Evolutionary conservation across 2,888 invertebrate species (phyloP).

Genomic region (Stictocephala bisonia): DNA sequence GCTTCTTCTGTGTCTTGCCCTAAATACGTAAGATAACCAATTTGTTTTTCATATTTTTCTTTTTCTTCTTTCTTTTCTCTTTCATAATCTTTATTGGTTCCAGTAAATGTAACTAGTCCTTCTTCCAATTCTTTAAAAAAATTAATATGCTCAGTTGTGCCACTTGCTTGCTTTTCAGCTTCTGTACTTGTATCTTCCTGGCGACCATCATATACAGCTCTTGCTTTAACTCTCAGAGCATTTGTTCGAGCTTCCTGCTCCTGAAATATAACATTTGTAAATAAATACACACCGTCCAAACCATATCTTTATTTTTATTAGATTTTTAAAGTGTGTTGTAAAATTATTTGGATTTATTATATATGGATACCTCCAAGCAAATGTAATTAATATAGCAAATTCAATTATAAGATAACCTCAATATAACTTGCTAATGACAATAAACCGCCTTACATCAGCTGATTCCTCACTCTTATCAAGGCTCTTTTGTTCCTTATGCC

Average conservation of each 20-base stretch:
- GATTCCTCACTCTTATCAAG: too few relatives aligned
- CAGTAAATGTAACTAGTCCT: slow-evolving; percentile 71
- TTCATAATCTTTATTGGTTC: slow-evolving; percentile 87
- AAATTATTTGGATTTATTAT: too few relatives aligned
- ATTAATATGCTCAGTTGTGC: slow-evolving; percentile 75
- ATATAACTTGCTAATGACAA: too few relatives aligned
- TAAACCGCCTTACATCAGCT: too few relatives aligned
- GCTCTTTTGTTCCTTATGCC: too few relatives aligned
- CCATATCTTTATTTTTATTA: too few relatives aligned
- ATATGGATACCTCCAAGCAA: too few relatives aligned
- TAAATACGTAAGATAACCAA: slow-evolving; percentile 94
- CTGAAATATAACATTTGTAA: slow-evolving; percentile 67
- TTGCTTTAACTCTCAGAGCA: slow-evolving; percentile 75
- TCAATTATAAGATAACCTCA: too few relatives aligned
- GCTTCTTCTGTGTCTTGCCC: slow-evolving; percentile 93
- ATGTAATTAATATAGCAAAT: too few relatives aligned
- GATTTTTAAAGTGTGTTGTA: too few relatives aligned
- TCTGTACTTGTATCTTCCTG: slow-evolving; percentile 55
- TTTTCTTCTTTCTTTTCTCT: slow-evolving; percentile 90
- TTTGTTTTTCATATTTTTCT: slow-evolving; percentile 97
- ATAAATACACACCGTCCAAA: too few relatives aligned
- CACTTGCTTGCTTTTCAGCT: slow-evolving; percentile 47
- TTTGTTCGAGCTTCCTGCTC: slow-evolving; percentile 87
- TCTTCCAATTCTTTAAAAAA: slow-evolving; percentile 89
- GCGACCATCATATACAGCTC: slow-evolving; percentile 65